phyloP scores from a whole-genome alignment of 2,888 invertebrate species.

The Marasmarcha lunaedactyla region DNA sequence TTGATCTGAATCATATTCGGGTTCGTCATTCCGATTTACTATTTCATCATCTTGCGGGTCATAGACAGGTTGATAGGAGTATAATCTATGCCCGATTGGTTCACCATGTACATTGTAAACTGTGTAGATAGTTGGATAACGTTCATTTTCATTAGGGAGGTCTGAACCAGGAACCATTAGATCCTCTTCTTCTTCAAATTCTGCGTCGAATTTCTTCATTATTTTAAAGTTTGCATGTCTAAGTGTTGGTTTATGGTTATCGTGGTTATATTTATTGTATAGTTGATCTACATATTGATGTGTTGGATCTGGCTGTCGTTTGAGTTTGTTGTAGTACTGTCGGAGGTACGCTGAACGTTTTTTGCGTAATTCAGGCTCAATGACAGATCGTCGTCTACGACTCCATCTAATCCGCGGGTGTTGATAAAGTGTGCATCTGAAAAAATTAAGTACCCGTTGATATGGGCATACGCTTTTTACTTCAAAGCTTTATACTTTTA shows the following conservation, averaged over 20 bases:
- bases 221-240: conserved; percentile 59
- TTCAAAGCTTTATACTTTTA: not conserved
- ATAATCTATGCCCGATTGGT: conserved; percentile 56
- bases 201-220: conserved; percentile 53
- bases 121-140: conserved; percentile 54
- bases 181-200: conserved; percentile 36
- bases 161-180: conserved; percentile 15
- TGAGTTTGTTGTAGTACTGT: conserved; percentile 49
- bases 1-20: conserved; percentile 30
- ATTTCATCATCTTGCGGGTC: conserved; percentile 54
- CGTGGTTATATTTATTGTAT: conserved; percentile 58
- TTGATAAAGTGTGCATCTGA: conserved; percentile 83
- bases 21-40: conserved; percentile 33
- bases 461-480: too few relatives aligned
- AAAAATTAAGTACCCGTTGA: too few relatives aligned
- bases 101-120: conserved; percentile 61
- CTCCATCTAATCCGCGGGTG: conserved; percentile 90
- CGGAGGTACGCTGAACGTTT: conserved; percentile 48
- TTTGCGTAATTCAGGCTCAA: conserved; percentile 47
- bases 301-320: conserved; percentile 30
- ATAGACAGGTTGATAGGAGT: conserved; percentile 60
- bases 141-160: conserved; percentile 26
- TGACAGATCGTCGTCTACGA: conserved; percentile 71
- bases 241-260: conserved; percentile 46
- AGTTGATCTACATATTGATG: conserved; percentile 40